These are phyloP conservation scores for Lasioglossum lativentre DNA, from an alignment of 2,888 invertebrate genomes.

Conservation along the genomic window DNA sequence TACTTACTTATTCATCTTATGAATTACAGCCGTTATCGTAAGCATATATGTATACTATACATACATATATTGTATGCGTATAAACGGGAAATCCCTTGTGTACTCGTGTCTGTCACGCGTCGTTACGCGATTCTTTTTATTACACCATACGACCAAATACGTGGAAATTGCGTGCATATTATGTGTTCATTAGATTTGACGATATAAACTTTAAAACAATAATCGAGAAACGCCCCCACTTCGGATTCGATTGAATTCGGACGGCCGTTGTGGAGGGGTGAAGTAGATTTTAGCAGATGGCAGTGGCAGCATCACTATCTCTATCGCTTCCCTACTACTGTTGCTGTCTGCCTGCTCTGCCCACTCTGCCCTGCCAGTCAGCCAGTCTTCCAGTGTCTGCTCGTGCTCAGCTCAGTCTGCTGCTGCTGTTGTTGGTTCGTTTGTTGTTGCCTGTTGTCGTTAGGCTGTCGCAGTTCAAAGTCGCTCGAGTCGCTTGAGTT, in stretches of 20 bases:
- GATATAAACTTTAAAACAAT: neutral
- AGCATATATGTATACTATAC: neutral
- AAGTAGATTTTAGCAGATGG: neutral
- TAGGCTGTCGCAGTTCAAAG: neutral
- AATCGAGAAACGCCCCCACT: neutral
- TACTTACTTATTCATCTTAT: neutral
- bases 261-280: neutral
- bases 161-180: neutral
- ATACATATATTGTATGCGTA: too few relatives aligned
- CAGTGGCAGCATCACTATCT: neutral
- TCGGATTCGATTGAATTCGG: neutral
- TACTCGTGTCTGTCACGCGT: neutral
- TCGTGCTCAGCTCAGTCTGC: neutral
- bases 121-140: neutral
- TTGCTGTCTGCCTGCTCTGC: neutral
- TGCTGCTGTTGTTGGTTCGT: neutral
- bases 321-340: too few relatives aligned
- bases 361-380: too few relatives aligned
- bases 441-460: neutral
- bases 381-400: neutral
- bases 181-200: neutral
- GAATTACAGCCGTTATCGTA: neutral
- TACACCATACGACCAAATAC: neutral
- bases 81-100: neutral
- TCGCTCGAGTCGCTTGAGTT: too few relatives aligned